A percentile compares a stretch with the other conserved stretches of the same genome.
phyloP scores from a whole-genome alignment of 1,140 invertebrate species.

The Drosophila watanabei region DNA sequence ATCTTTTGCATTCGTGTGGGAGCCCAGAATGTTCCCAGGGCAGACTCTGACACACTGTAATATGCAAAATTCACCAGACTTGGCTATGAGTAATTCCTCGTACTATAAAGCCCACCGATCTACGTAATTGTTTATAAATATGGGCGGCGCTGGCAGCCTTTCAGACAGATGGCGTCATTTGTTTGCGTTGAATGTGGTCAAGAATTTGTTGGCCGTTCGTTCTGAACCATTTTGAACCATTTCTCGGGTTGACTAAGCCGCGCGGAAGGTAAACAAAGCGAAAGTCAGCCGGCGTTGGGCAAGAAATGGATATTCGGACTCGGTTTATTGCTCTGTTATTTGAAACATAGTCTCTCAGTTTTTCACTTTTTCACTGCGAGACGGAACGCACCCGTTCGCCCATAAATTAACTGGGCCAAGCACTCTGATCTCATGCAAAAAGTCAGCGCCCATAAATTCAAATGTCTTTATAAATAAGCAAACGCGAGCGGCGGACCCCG shows the following conservation, averaged over 20 bases:
- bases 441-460: conserved; percentile 72
- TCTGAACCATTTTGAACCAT: conserved; percentile 18
- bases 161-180: conserved; percentile 68
- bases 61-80: conserved; percentile 24
- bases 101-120: conserved; percentile 17
- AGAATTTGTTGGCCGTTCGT: conserved; percentile 24
- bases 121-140: conserved; percentile 70
- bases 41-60: not conserved
- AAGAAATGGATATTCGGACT: conserved; percentile 25
- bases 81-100: conserved; percentile 15
- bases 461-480: conserved; percentile 82
- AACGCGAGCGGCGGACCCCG: conserved; percentile 16
- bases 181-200: conserved; percentile 53
- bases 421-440: conserved; percentile 77
- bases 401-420: conserved; percentile 72
- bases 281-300: conserved; percentile 24
- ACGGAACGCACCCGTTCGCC: conserved; percentile 37
- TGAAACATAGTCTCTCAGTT: conserved; percentile 58
- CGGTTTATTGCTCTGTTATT: conserved; percentile 53
- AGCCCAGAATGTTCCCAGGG: not conserved
- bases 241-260: conserved; percentile 46
- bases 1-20: not conserved
- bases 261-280: conserved; percentile 44
- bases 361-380: conserved; percentile 16
- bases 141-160: conserved; percentile 32